Evolutionary conservation across 2,888 invertebrate genomes (phyloP).

Genomic region (Monochamus alternatus): DNA sequence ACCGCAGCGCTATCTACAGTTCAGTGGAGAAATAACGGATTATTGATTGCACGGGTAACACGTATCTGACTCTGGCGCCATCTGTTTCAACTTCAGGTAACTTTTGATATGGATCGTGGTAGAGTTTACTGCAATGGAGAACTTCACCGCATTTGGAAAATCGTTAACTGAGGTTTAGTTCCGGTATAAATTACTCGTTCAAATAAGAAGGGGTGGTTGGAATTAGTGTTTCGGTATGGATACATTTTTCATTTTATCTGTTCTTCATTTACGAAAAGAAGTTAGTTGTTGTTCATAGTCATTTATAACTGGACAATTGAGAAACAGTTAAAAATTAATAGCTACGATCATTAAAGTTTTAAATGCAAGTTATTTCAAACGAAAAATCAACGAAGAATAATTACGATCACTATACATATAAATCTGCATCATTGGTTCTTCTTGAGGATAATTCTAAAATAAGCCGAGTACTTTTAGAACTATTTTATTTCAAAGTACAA

Average conservation of each 20-base stretch:
- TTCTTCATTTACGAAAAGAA: background rate
- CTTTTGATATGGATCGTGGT: background rate
- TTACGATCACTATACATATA: too few relatives aligned
- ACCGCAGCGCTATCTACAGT: background rate
- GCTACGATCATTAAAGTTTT: too few relatives aligned
- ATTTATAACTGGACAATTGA: too few relatives aligned
- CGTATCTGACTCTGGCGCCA: background rate
- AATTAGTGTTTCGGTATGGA: too few relatives aligned
- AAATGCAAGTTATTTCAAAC: too few relatives aligned
- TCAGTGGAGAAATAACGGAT: background rate
- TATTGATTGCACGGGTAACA: constrained; percentile 6
- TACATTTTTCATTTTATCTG: background rate
- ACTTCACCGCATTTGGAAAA: background rate
- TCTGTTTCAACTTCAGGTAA: background rate
- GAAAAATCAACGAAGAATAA: too few relatives aligned
- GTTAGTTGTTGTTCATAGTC: too few relatives aligned
- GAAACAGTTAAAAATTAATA: too few relatives aligned
- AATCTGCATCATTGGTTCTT: too few relatives aligned
- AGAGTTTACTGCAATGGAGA: background rate
- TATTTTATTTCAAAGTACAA: too few relatives aligned
- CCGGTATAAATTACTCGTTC: background rate
- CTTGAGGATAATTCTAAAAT: too few relatives aligned
- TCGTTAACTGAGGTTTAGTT: background rate
- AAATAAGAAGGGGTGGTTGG: background rate
- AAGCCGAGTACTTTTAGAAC: too few relatives aligned